Evolutionary conservation across 2,888 invertebrate genomes (phyloP).

Genomic region (Heteropelma amictum): DNA sequence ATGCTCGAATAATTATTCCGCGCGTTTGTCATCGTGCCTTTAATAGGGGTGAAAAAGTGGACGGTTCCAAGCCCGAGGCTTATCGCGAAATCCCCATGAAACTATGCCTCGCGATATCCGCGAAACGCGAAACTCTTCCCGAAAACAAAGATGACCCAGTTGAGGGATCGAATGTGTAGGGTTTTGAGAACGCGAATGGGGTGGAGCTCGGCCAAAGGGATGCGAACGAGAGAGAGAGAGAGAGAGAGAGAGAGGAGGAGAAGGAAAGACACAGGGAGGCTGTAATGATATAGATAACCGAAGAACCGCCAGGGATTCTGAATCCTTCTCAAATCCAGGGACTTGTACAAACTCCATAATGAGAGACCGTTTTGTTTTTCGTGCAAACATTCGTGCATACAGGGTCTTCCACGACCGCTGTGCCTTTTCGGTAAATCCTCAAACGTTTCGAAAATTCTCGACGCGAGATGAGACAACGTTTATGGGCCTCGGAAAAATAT

Average conservation of each 20-base stretch:
- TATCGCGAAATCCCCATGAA: slow-evolving; percentile 20
- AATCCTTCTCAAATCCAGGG: slow-evolving; percentile 27
- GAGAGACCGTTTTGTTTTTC: too few relatives aligned
- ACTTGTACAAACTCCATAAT: slow-evolving; percentile 7
- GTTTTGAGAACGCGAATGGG: slow-evolving; percentile 27
- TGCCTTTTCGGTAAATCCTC: too few relatives aligned
- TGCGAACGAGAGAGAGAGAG: slow-evolving; percentile 37
- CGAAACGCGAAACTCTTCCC: slow-evolving; percentile 40
- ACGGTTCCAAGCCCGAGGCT: neutral
- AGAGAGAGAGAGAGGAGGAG: slow-evolving; percentile 43
- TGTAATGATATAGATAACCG: slow-evolving; percentile 34
- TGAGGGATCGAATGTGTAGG: slow-evolving; percentile 47
- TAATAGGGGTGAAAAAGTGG: neutral
- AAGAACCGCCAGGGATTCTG: slow-evolving; percentile 28
- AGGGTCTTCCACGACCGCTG: too few relatives aligned
- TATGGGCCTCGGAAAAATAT: too few relatives aligned
- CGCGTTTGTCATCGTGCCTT: neutral
- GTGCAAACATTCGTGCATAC: too few relatives aligned
- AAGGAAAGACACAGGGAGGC: slow-evolving; percentile 37
- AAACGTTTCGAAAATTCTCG: too few relatives aligned
- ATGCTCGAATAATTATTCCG: too few relatives aligned
- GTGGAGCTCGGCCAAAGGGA: slow-evolving; percentile 29
- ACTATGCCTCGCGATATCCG: neutral
- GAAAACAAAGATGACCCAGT: slow-evolving; percentile 54
- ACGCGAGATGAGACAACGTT: too few relatives aligned